Base-by-base conservation (phyloP, 2,888 invertebrate genomes). In the Orthonevra nobilis region DNA sequence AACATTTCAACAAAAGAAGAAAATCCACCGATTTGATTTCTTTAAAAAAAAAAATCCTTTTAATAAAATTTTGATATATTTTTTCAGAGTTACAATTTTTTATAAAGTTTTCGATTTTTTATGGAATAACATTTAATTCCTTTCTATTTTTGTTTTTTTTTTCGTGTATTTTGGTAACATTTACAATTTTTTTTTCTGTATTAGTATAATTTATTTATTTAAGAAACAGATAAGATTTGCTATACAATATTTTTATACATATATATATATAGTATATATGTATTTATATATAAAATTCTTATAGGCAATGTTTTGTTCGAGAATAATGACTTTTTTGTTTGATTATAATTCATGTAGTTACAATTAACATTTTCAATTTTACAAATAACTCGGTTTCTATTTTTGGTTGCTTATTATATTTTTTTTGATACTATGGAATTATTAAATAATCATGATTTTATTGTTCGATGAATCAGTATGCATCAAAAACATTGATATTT, bases 231-330 rank as follows among this genome's bases (percentile, higher is more conserved):
- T 63, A 28, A n/a, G n/a, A 63, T 81, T 81, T 74, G 54, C 63
- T 81, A 69, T 81, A 74, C 74, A 74, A 81, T 81, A 79, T 68
- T 79, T 79, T 77, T 64, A 72, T n/a, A n/a, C n/a, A 79, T 79
- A 66, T 70, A 56, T 52, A 34, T 52, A 20, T 50, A 32, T 50
- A 23, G 66, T 70, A 68, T 63, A 63, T 68, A 60, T 75, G 44
- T 74, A 60, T 56, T 56, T 70, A 72, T 60, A 61, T 79, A 79
- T 73, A 79, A 73, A 60, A 68, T 73, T 73, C 68, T 79, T 79
- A 79, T 79, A 73, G 72, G 79, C 79, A 79, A 79, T 63, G 26
- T 34, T 60, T 63, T 50, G 61, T 79, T 73, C 61, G 66, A 73
- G 66, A 79, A 73, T 79, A 79, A 73, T 79, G 73, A 79, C 73